Evolutionary conservation across 2,797 vertebrate genomes (phyloP), one percentile per base, ranked within the genome.

Genomic region (Protonibea diacanthus): DNA sequence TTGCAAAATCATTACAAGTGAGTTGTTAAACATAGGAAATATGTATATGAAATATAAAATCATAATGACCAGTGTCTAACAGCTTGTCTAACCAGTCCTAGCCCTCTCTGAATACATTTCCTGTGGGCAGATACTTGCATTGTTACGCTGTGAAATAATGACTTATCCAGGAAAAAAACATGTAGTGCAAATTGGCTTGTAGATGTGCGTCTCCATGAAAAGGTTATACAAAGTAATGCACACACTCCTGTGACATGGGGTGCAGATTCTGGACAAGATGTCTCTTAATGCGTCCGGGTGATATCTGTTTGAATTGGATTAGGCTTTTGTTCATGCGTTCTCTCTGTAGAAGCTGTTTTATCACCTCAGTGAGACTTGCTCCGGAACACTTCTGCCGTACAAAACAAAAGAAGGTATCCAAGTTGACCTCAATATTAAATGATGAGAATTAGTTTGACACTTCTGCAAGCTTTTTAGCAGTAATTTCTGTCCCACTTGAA

Each of bases 401-500:
- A 66, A 38, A 29, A 49, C 48, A 48, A 45, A 29, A 20, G 25
- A 44, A 71, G 47, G 60, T 52, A 47, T 65, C 74, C 11, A 42
- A 66, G 65, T 59, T 89, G 86, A 82, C 86, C 87, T 80, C 45
- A 51, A 81, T 88, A 75, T 80, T 65, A 84, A 62, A 76, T 56
- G 47, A 48, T 14, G 6, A 21, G 27, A 53, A 61, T 72, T 65
- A 62, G 76, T 80, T 67, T 82, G 63, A 81, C 27, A 55, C 14
- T 78, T 76, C 86, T 45, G 58, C 52, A 71, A 66, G 67, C 53
- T 84, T 86, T 75, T 86, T 79, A 71, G 70, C 60, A 65, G 67
- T 78, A 82, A 84, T 86, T 85, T 82, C 38, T 88, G 86, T 86
- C 85, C 85, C 77, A 91, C 74, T 92, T 91, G 69, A 89, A 79